phyloP scores from a whole-genome alignment of 2,113 vertebrate species.

The Orientallactaga bullata region DNA sequence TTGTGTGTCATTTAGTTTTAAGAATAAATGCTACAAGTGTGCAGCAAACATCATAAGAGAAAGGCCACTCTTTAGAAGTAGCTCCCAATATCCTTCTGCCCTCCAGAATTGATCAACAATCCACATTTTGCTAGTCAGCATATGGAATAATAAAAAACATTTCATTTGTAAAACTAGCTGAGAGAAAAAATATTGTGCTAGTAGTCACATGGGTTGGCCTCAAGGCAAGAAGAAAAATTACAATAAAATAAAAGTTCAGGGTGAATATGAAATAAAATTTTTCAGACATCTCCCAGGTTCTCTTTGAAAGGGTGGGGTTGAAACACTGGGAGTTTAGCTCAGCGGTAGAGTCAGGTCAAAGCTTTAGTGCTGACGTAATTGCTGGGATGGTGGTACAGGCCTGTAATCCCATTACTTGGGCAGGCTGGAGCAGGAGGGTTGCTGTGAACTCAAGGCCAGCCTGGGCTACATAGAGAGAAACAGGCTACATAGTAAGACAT shows the following conservation, averaged over 20 bases:
- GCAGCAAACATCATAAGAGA: slow-evolving; percentile 23
- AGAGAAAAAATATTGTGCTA: slow-evolving; percentile 33
- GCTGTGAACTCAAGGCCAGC: not conserved
- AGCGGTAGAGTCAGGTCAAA: not conserved
- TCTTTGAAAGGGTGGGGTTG: not conserved
- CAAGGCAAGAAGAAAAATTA: slow-evolving; percentile 1
- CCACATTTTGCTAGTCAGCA: not conserved
- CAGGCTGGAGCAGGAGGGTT: not conserved
- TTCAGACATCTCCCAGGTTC: not conserved
- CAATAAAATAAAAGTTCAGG: not conserved
- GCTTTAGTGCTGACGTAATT: not conserved
- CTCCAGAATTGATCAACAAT: not conserved
- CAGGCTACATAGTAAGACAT: not conserved
- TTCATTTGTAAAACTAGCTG: not conserved
- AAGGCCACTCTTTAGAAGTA: not conserved
- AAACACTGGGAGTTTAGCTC: not conserved
- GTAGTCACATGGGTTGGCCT: slow-evolving; percentile 27
- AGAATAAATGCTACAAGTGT: not conserved
- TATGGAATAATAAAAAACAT: not conserved
- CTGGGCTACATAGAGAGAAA: not conserved
- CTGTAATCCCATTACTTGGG: not conserved
- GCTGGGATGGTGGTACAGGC: not conserved
- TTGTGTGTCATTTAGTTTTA: not conserved
- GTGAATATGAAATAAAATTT: slow-evolving; percentile 32
- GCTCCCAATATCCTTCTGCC: not conserved